phyloP scores from a whole-genome alignment of 2,888 invertebrate species.

The Drosophila testacea region DNA sequence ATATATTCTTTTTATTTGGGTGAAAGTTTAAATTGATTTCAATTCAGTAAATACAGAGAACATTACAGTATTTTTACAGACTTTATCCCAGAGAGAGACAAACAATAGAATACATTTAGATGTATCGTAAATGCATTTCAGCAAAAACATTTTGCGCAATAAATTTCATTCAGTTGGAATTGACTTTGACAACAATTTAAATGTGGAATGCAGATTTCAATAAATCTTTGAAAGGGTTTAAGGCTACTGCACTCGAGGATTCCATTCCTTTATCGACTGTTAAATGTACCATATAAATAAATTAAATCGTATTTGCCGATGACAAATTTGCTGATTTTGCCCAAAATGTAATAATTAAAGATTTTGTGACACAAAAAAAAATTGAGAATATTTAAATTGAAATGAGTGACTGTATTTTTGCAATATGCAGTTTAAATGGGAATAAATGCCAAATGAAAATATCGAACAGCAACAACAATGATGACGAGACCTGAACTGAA shows the following conservation, averaged over 20 bases:
- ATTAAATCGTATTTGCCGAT: slow-evolving; percentile 10
- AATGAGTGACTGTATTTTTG: slow-evolving; percentile 27
- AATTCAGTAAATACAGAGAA: neutral
- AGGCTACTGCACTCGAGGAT: neutral
- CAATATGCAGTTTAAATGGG: slow-evolving; percentile 46
- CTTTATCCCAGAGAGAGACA: neutral
- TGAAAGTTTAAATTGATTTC: slow-evolving; percentile 23
- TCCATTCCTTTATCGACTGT: neutral
- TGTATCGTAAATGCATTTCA: slow-evolving; percentile 7
- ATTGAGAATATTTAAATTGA: slow-evolving; percentile 30
- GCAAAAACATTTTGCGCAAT: slow-evolving; percentile 9
- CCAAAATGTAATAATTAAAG: slow-evolving; percentile 53
- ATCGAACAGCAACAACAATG: slow-evolving; percentile 40
- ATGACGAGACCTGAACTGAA: slow-evolving; percentile 32
- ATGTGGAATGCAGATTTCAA: slow-evolving; percentile 5
- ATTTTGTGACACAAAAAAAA: slow-evolving; percentile 36
- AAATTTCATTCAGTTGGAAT: slow-evolving; percentile 5
- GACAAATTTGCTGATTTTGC: slow-evolving; percentile 40
- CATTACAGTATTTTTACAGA: neutral
- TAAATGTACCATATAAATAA: slow-evolving; percentile 18
- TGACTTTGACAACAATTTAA: slow-evolving; percentile 6
- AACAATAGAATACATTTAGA: slow-evolving; percentile 1
- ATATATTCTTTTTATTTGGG: slow-evolving; percentile 5
- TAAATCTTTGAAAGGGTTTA: slow-evolving; percentile 14
- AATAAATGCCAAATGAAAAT: slow-evolving; percentile 55